These are phyloP conservation scores for Meda fulgida DNA, from an alignment of 2,797 vertebrate species.

Conservation along the genomic window DNA sequence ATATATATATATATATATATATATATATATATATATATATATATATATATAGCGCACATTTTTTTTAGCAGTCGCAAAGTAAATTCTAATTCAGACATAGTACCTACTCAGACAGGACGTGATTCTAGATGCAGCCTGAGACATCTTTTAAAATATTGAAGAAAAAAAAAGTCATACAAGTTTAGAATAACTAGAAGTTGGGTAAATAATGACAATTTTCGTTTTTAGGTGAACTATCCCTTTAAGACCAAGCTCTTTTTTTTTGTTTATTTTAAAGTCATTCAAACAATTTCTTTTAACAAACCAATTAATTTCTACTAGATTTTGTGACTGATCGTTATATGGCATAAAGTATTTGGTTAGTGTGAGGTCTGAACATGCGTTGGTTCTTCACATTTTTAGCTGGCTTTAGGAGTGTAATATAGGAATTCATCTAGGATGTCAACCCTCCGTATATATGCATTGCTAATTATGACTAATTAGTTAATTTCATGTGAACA, in stretches of 20 bases:
- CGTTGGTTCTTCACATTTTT: too few species aligned
- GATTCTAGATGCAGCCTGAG: neutral
- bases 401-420: too few species aligned
- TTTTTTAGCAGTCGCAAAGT: too few species aligned
- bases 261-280: neutral
- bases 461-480: conserved; percentile 37
- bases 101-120: too few species aligned
- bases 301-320: neutral
- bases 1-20: too few species aligned
- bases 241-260: neutral
- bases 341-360: neutral
- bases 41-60: too few species aligned
- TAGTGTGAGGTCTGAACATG: conserved; percentile 11
- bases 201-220: neutral
- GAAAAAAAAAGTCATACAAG: neutral
- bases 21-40: too few species aligned
- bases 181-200: neutral
- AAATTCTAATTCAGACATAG: too few species aligned
- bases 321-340: neutral
- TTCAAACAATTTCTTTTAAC: neutral
- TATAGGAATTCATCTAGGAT: neutral
- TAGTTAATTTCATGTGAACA: conserved; percentile 20
- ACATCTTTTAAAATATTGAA: neutral
- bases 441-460: conserved; percentile 7
- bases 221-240: neutral